A percentile compares a stretch with the other conserved stretches of the same genome.
Evolutionary conservation across 2,888 invertebrate genomes (phyloP).

Genomic region (Lagria hirta): DNA sequence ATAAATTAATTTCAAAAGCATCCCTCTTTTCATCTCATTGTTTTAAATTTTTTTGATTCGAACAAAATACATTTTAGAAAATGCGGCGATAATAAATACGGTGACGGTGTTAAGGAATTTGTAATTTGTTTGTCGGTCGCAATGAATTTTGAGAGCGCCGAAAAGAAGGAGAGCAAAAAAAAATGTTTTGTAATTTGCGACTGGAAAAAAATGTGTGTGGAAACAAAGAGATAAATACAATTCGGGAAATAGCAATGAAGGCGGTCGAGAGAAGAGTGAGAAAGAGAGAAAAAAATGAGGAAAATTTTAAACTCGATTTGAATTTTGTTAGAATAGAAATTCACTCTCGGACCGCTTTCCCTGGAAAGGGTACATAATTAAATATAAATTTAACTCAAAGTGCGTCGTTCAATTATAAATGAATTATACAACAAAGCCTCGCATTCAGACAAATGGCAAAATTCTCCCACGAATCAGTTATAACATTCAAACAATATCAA

Average conservation of each 20-base stretch:
- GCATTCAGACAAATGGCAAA: conserved; percentile 5
- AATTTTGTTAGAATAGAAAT: no score
- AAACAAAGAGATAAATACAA: conserved; percentile 10
- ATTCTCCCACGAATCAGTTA: conserved; percentile 1
- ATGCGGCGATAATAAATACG: conserved; percentile 16
- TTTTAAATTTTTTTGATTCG: no score
- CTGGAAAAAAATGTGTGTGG: conserved; percentile 10
- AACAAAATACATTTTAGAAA: no score
- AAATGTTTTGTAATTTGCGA: conserved; percentile 17
- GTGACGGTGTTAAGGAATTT: conserved; percentile 9
- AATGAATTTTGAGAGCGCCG: no score
- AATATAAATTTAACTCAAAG: conserved; percentile 18
- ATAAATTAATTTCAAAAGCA: no score
- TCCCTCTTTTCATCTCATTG: no score
- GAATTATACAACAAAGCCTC: conserved; percentile 13
- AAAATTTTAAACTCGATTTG: conserved; percentile 1
- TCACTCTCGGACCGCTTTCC: conserved; percentile 9
- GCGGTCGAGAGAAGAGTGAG: background rate
- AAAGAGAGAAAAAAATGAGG: conserved; percentile 6
- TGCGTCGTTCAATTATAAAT: conserved; percentile 18
- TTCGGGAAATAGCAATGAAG: conserved; percentile 2
- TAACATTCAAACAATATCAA: no score
- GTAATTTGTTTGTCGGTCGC: conserved; percentile 15
- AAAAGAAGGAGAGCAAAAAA: no score
- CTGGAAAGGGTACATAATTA: conserved; percentile 15